These are phyloP conservation scores for Benitochromis conjunctus DNA, from an alignment of 2,113 vertebrate species.

Conservation along the genomic window DNA sequence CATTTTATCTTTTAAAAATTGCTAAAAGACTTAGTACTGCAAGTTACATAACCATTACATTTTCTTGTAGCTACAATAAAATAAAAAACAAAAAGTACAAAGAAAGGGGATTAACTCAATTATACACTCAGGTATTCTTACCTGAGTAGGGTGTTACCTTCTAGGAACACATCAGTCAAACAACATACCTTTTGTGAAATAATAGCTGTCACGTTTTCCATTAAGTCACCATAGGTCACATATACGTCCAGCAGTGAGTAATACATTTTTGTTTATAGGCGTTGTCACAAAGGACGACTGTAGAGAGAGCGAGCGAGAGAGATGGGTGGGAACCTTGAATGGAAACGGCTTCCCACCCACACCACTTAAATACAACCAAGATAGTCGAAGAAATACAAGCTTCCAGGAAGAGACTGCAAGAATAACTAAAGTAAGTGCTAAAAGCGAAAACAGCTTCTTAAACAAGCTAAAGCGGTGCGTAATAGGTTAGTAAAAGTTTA, in stretches of 20 bases:
- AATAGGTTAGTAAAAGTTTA: neutral
- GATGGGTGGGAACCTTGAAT: slow-evolving; percentile 23
- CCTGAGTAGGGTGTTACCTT: neutral
- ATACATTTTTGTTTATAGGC: neutral
- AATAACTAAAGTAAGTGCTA: slow-evolving; percentile 36
- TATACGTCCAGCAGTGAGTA: neutral
- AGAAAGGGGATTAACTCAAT: neutral
- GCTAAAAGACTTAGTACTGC: neutral
- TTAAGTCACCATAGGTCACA: neutral
- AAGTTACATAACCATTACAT: neutral
- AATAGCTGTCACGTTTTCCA: slow-evolving; percentile 15
- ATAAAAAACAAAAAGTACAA: neutral
- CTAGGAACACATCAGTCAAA: neutral
- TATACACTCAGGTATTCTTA: neutral
- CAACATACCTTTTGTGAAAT: neutral
- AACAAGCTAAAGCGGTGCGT: accelerated
- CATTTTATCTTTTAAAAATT: neutral
- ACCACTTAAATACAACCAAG: neutral
- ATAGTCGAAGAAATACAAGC: neutral
- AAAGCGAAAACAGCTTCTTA: neutral
- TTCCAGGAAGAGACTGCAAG: slow-evolving; percentile 6
- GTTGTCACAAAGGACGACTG: neutral
- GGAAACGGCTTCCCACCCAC: slow-evolving; percentile 64
- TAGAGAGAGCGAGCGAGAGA: neutral
- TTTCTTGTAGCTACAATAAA: neutral